Evolutionary conservation across 2,113 vertebrate genomes (phyloP), one percentile per base, ranked within the genome.

Genomic region (Edolisoma coerulescens): DNA sequence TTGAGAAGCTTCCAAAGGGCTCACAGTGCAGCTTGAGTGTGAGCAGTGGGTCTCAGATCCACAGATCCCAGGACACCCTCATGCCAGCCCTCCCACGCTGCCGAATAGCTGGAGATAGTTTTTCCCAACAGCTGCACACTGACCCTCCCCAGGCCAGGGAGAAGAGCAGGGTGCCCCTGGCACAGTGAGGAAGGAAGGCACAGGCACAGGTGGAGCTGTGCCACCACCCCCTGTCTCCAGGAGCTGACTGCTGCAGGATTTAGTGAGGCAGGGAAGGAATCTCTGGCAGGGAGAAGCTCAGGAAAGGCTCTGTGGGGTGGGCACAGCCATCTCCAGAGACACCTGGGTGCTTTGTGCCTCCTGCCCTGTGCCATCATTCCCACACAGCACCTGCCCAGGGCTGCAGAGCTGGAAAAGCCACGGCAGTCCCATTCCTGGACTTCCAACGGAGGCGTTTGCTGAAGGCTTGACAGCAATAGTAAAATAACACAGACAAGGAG

Each of bases 91-190:
- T 88, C 86, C 88, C 83, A 88, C 42, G 0, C 83, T 84, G 69
- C n/a, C 3, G 6, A 54, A 70, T 65, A 81, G 54, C 86, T 89
- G 76, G 21, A 90, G 92, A 65, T 80, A 32, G 60, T 26, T 90
- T 93, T 92, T 74, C 86, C 53, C 88, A 90, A 32, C 80, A 97
- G 94, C 96, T 95, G 93, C 71, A 67, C 33, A 11, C 54, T 84
- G 5, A 74, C 63, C 80, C 82, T 74, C 15, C 60, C 42, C 91
- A 83, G 86, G 71, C 18, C 64, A 23, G 63, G 83, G 83, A 63
- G 76, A 57, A 77, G 50, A 30, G 71, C 44, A 17, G 4, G 7
- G 37, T 83, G 49, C 52, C 67, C 56, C 57, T 93, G 26, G 3
- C 53, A 27, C 54, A 13, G 65, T 1, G 18, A 5, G 70, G 65